Evolutionary conservation across 1,140 invertebrate genomes (phyloP), one percentile per base, ranked within the genome.

Genomic region (Alviniconcha marisindica): DNA sequence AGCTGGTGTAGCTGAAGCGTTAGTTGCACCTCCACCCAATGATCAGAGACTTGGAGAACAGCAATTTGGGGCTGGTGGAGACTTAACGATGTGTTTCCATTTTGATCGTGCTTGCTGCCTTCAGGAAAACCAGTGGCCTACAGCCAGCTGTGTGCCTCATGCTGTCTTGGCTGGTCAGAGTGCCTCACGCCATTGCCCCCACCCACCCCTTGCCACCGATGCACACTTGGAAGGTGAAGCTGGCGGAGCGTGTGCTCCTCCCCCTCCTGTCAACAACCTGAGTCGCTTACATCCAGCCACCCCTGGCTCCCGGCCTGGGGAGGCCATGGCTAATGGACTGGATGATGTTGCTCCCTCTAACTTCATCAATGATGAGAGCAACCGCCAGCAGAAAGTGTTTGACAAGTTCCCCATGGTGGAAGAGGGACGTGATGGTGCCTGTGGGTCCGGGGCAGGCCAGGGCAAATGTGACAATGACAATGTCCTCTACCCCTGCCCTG

Each of bases 311-410:
- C 38, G 66, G n/a, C 28, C 42, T 56, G 63, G 60, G 82, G 84
- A 69, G 73, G 56, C 71, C 77, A 81, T 83, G 51, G 81, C 81
- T n/a, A 83, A 85, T 83, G 84, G 84, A 2, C 76, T 85, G 77
- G 81, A 80, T 84, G 81, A 69, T 48, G 82, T 81, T 2, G 83
- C 81, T 15, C 69, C 83, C 12, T 85, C 90, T 71, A 91, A 91
- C 78, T 89, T 91, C 81, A 88, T 87, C 74, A 87, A 87, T 71
- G 88, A 90, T 73, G 86, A 89, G 44, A 89, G 88, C 76, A 91
- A 91, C 81, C 82, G 81, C 18, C 83, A 87, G 66, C 88, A 91
- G 80, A 90, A 90, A 77, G 84, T 89, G 28, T 89, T 90, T 86
- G 87, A 87, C 28, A 91, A 91, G 79, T 81, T 87, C 38, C 79